A percentile compares a stretch with the other conserved stretches of the same genome.
These are phyloP conservation scores for Coregonus clupeaformis DNA, from an alignment of 2,113 vertebrate species.

Conservation along the genomic window DNA sequence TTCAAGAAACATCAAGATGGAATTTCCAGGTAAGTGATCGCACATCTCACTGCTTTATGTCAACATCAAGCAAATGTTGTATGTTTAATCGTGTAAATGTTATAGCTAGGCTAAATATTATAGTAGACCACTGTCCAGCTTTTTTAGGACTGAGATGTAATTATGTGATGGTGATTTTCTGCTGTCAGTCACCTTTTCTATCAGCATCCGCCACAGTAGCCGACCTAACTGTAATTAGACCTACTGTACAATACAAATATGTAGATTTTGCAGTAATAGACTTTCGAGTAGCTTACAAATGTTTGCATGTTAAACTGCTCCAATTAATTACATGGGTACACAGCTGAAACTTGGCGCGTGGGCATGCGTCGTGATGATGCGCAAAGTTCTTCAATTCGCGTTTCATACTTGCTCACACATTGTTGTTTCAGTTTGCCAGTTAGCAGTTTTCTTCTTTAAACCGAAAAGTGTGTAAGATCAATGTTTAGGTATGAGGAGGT, in stretches of 20 bases:
- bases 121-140: background rate
- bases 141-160: background rate
- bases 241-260: background rate
- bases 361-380: background rate
- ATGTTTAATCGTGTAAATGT: background rate
- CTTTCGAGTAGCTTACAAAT: background rate
- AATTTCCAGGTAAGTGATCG: slow-evolving; percentile 27
- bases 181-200: background rate
- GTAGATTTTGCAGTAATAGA: background rate
- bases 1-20: slow-evolving; percentile 24
- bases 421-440: too few species aligned
- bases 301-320: background rate
- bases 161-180: background rate
- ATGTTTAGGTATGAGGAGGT: too few species aligned
- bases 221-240: background rate
- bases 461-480: too few species aligned
- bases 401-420: too few species aligned
- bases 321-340: background rate
- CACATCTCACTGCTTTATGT: background rate
- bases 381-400: background rate
- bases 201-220: background rate
- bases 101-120: background rate
- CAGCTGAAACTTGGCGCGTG: background rate
- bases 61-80: background rate
- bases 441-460: too few species aligned